Evolutionary conservation across 2,888 invertebrate species (phyloP).

Genomic region (Conistra vaccinii): DNA sequence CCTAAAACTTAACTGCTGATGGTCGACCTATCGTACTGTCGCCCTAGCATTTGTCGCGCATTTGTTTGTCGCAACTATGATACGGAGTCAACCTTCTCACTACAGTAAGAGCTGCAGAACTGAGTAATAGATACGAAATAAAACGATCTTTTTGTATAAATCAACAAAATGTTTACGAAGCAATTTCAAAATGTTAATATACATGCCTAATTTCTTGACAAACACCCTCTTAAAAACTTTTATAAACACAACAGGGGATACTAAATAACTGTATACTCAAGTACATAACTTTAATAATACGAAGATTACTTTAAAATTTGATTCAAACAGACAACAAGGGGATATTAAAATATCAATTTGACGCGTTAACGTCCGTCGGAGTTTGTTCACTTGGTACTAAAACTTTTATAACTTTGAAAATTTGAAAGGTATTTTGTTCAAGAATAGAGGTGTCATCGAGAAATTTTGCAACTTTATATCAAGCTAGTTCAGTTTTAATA

Average conservation of each 20-base stretch:
- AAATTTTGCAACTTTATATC: constrained; percentile 42
- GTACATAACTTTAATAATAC: constrained; percentile 66
- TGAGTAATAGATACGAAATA: not conserved
- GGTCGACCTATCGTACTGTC: too few relatives aligned
- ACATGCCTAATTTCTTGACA: constrained; percentile 9
- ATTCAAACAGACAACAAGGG: constrained; percentile 73
- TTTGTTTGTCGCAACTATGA: too few relatives aligned
- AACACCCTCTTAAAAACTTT: constrained; percentile 30
- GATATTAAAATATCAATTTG: constrained; percentile 81
- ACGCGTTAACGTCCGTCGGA: constrained; percentile 68
- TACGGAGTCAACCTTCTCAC: not conserved
- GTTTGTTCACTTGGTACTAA: constrained; percentile 65
- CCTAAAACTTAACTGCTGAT: too few relatives aligned
- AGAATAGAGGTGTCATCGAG: constrained; percentile 64
- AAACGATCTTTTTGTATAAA: not conserved
- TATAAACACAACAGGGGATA: constrained; percentile 33
- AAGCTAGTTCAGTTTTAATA: constrained; percentile 31
- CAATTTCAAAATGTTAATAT: constrained; percentile 2
- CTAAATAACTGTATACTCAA: constrained; percentile 56
- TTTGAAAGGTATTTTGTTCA: constrained; percentile 65
- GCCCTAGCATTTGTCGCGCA: too few relatives aligned
- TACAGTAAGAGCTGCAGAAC: rapidly evolving
- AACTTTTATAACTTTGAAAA: constrained; percentile 73
- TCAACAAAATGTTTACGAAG: not conserved
- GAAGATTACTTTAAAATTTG: constrained; percentile 75